A percentile compares a stretch with the other conserved stretches of the same genome.
Conservation (phyloP, 2,888 invertebrate genomes). For the Pycnomerus fuliginosus region DNA sequence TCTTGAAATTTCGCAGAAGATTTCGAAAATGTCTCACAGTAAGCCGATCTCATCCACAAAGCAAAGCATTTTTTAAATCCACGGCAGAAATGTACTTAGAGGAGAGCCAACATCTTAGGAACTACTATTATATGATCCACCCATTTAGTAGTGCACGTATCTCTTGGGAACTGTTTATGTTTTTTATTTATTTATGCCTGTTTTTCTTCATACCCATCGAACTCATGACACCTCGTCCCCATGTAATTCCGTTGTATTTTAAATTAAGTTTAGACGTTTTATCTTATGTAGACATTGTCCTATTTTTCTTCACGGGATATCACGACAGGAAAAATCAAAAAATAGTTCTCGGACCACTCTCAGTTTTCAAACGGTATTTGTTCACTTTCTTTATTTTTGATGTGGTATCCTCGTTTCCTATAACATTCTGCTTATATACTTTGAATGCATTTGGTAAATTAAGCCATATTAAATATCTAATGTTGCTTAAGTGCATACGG, state of each 20-base stretch:
- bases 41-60: conserved; percentile 15
- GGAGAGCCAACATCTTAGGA: conserved; percentile 25
- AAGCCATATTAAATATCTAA: too few relatives aligned
- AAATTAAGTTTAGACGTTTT: conserved; percentile 13
- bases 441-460: too few relatives aligned
- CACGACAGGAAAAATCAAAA: conserved; percentile 19
- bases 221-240: conserved; percentile 3
- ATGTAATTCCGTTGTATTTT: not conserved
- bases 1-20: conserved; percentile 23
- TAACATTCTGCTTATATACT: too few relatives aligned
- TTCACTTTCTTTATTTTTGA: conserved; percentile 13
- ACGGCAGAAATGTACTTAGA: conserved; percentile 23
- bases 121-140: conserved; percentile 29
- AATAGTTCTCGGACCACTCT: conserved; percentile 14
- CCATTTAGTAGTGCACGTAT: conserved; percentile 30
- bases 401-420: conserved; percentile 2
- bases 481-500: conserved; percentile 1
- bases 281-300: conserved; percentile 21
- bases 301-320: conserved; percentile 29
- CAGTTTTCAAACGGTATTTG: conserved; percentile 18
- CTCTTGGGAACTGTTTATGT: conserved; percentile 26
- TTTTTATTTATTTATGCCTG: conserved; percentile 16
- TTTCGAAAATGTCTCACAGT: conserved; percentile 17
- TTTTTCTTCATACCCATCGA: conserved; percentile 20
- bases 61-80: conserved; percentile 25